Conservation (phyloP, 2,888 invertebrate species). For the Drosophila putrida region DNA sequence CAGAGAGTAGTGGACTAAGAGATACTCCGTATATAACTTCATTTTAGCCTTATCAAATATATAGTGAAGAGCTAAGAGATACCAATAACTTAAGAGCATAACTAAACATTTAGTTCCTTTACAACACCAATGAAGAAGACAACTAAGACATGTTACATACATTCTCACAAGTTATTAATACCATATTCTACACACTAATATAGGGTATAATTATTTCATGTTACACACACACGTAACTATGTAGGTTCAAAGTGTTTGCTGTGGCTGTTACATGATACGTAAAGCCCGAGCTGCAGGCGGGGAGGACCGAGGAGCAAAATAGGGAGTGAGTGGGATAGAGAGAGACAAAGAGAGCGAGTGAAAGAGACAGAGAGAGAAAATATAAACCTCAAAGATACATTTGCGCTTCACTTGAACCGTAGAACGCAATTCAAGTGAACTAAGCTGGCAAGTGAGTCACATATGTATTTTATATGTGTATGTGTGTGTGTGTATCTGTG, state of each 20-base stretch:
- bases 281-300: constrained; percentile 46
- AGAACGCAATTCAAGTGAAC: constrained; percentile 73
- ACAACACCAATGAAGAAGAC: neutral
- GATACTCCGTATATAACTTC: too few species aligned
- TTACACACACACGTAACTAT: constrained; percentile 25
- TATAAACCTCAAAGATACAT: constrained; percentile 81
- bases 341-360: constrained; percentile 12
- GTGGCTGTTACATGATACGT: constrained; percentile 61
- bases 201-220: constrained; percentile 65
- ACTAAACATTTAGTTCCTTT: too few species aligned
- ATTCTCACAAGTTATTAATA: neutral
- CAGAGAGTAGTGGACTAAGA: neutral
- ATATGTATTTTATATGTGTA: constrained; percentile 21
- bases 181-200: neutral
- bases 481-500: constrained; percentile 14
- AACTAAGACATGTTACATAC: neutral
- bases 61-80: too few species aligned
- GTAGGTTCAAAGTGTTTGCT: constrained; percentile 52
- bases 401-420: constrained; percentile 79
- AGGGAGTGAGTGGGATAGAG: constrained; percentile 6
- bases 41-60: too few species aligned
- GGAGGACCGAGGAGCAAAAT: neutral
- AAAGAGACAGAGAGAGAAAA: constrained; percentile 36
- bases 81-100: too few species aligned
- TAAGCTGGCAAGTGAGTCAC: constrained; percentile 69